phyloP scores from a whole-genome alignment of 1,140 invertebrate species.

The Mactra quadrangularis region DNA sequence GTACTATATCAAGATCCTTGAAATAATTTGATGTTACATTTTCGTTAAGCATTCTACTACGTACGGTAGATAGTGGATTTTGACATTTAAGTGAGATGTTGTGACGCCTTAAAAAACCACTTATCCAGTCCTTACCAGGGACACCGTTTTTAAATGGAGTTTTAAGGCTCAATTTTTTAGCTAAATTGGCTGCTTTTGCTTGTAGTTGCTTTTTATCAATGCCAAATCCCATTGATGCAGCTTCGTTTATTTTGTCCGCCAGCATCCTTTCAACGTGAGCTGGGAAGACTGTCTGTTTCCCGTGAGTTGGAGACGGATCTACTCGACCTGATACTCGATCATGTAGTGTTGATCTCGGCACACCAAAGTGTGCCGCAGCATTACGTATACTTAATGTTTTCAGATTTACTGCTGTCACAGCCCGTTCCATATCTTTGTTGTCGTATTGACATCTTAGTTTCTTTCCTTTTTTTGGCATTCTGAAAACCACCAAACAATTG shows the following conservation, averaged over 20 bases:
- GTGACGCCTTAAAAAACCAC: constrained; percentile 1
- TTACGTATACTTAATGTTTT: too few relatives aligned
- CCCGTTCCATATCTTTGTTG: neutral
- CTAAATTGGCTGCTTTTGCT: neutral
- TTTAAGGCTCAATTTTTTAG: too few relatives aligned
- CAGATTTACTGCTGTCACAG: neutral
- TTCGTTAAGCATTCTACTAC: constrained; percentile 42
- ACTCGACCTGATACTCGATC: neutral
- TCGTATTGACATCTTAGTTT: neutral
- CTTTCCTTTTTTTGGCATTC: neutral
- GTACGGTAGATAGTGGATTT: too few relatives aligned
- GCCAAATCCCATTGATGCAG: constrained; percentile 9
- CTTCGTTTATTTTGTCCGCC: too few relatives aligned
- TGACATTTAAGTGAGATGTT: neutral
- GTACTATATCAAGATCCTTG: constrained; percentile 4
- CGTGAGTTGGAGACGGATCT: neutral
- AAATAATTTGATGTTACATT: constrained; percentile 39
- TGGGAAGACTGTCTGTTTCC: constrained; percentile 5
- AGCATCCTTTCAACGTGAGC: constrained; percentile 30
- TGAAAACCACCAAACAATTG: too few relatives aligned
- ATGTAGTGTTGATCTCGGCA: too few relatives aligned
- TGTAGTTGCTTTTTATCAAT: neutral
- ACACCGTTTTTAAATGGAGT: too few relatives aligned
- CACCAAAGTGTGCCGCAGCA: too few relatives aligned
- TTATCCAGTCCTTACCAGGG: constrained; percentile 8